Percentiles rank a stretch among this genome's conserved stretches.
These are phyloP conservation scores for Naso thynnoides DNA, from an alignment of 2,797 vertebrate genomes.

Conservation along the genomic window DNA sequence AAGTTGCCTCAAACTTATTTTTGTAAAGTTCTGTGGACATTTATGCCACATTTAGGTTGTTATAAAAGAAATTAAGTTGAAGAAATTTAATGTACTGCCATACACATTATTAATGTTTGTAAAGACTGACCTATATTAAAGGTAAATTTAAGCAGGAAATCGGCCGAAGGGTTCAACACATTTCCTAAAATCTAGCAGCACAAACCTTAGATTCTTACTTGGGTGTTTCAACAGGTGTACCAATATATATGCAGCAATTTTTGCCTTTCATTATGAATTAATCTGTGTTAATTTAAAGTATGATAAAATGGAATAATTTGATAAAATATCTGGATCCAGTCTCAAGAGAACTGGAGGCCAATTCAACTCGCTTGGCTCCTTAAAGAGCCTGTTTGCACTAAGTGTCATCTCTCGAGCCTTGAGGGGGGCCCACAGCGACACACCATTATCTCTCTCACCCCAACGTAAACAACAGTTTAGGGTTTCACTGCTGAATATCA, in stretches of 20 bases:
- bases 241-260: not conserved
- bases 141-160: not conserved
- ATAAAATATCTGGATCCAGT: slow-evolving; percentile 20
- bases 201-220: not conserved
- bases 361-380: slow-evolving; percentile 28
- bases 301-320: not conserved
- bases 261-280: not conserved
- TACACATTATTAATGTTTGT: not conserved
- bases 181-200: not conserved
- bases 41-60: not conserved
- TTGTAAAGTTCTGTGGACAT: not conserved
- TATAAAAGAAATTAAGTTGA: not conserved
- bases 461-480: slow-evolving; percentile 66
- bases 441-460: slow-evolving; percentile 47
- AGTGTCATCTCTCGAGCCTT: slow-evolving; percentile 60
- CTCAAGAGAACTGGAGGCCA: slow-evolving; percentile 28
- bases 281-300: slow-evolving; percentile 9
- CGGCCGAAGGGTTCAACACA: not conserved
- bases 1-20: not conserved
- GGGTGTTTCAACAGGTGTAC: not conserved
- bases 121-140: not conserved
- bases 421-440: slow-evolving; percentile 61
- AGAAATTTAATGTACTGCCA: not conserved
- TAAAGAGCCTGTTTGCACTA: slow-evolving; percentile 38
- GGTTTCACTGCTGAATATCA: slow-evolving; percentile 19